Base-by-base conservation (phyloP, 2,797 vertebrate species). In the Lithobates pipiens region DNA sequence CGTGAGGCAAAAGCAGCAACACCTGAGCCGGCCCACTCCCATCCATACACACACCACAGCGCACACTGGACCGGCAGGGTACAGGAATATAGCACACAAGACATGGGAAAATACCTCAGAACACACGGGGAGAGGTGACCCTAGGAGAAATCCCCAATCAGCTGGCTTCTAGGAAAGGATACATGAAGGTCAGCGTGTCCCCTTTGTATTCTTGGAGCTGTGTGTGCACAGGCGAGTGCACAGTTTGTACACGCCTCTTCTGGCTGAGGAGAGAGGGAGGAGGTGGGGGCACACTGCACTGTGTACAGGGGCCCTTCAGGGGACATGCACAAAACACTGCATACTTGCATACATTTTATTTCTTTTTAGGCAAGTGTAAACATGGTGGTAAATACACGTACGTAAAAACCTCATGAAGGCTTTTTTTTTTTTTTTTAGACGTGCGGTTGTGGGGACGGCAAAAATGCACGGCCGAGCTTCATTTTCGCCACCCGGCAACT, bases 101-200 rank as follows among this genome's bases (percentile, higher is more conserved):
- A 18, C 36, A 10, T 3, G 1, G 15, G 3, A 57, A 57, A 71
- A 25, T 65, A 50, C 27, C 63, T 57, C 85, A 4, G n/a, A 29
- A 3, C 3, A 16, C 39, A 69, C 25, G 18, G 21, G 29, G 5
- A 68, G 1, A 39, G 39, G 80, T 77, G 76, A 65, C 86, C 25
- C 16, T n/a, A 10, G 21, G 46, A 29, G 29, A 44, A 36, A 32
- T 69, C 8, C 9, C 9, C 10, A 15, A 76, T 15, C 11, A 70
- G 36, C 50, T 39, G 23, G 2, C 21, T 71, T 71, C 27, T 46
- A 34, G 2, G 89, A 92, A 93, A 93, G 93, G 93, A 93, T 93
- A 93, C 93, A 85, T 89, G 92, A 93, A 93, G 91, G 92, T 92
- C 85, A 87, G 85, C 91, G 89, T 91, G 85, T 91, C 91, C 90